Evolutionary conservation across 2,797 vertebrate genomes (phyloP), one percentile per base, ranked within the genome.

Genomic region (Sardinella longiceps): DNA sequence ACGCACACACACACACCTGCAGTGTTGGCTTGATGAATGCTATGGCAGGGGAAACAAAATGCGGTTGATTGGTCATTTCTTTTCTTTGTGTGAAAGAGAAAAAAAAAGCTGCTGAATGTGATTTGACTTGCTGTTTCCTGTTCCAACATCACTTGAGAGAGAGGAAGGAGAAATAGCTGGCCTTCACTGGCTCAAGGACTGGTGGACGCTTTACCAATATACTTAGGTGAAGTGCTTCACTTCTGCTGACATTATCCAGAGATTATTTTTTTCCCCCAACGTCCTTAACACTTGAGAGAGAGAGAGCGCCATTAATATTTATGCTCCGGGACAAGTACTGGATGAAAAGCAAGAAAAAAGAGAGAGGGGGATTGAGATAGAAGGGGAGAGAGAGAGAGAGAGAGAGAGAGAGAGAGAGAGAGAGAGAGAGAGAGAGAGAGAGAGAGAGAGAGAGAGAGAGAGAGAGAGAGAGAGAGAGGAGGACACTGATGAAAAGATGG

Each of bases 401-500:
- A 48, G 46, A 48, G 46, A 11, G 12, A 48, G 3, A 4, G 6
- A 20, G 53, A 2, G 53, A 20, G 18, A 0, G 14, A 88, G 91
- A 89, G n/a, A n/a, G n/a, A n/a, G n/a, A 48, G 82, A 81, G 83
- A 80, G 30, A 4, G 43, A 43, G 43, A 43, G n/a, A n/a, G n/a
- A 43, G 43, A 7, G 7, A 43, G 43, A 9, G 46, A 11, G 5
- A 58, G 11, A 56, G 53, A 23, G 18, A 48, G 46, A 48, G 46
- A 48, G 46, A 11, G 12, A 48, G 3, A 4, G 6, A 20, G 53
- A 2, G 53, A 20, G 18, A 1, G 20, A 88, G 91, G 89, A 77
- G 87, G 85, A 87, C 88, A 92, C 91, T 5, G 37, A 63, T 60
- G 60, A 30, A 30, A 63, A 30, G 60, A 63, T 63, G 25, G 60